Evolutionary conservation across 2,113 vertebrate genomes (phyloP).

Genomic region (Oriolus oriolus): DNA sequence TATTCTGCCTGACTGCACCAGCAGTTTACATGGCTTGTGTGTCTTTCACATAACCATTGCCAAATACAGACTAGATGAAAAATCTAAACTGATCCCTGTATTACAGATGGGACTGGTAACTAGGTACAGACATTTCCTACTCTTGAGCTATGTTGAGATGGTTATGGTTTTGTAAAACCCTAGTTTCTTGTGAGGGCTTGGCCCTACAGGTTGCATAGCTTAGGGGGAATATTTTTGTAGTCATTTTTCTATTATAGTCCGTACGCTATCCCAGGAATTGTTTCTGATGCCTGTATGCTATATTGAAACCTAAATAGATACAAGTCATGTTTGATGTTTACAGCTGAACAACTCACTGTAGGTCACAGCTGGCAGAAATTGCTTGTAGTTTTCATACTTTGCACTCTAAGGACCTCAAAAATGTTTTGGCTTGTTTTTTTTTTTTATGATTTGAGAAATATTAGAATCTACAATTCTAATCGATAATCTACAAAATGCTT

Average conservation of each 20-base stretch:
- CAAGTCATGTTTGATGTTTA: neutral
- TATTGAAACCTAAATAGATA: neutral
- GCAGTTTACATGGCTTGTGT: neutral
- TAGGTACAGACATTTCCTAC: neutral
- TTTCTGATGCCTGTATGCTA: neutral
- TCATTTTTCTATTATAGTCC: neutral
- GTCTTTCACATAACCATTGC: neutral
- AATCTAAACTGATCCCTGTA: neutral
- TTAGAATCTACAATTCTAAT: neutral
- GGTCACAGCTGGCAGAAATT: neutral
- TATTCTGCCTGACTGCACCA: neutral
- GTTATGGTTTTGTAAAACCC: neutral
- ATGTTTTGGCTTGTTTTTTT: neutral
- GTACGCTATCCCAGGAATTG: neutral
- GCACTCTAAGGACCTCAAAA: neutral
- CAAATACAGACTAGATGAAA: neutral
- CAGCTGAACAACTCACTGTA: neutral
- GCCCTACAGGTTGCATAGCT: neutral
- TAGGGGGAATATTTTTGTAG: neutral
- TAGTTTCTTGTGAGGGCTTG: neutral
- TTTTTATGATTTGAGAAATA: neutral
- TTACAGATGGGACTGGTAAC: neutral
- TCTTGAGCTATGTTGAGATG: neutral
- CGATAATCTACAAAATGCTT: neutral
- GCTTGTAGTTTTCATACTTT: neutral